A percentile compares a stretch with the other conserved stretches of the same genome.
phyloP scores from a whole-genome alignment of 1,140 invertebrate species.

The Tigriopus japonicus region DNA sequence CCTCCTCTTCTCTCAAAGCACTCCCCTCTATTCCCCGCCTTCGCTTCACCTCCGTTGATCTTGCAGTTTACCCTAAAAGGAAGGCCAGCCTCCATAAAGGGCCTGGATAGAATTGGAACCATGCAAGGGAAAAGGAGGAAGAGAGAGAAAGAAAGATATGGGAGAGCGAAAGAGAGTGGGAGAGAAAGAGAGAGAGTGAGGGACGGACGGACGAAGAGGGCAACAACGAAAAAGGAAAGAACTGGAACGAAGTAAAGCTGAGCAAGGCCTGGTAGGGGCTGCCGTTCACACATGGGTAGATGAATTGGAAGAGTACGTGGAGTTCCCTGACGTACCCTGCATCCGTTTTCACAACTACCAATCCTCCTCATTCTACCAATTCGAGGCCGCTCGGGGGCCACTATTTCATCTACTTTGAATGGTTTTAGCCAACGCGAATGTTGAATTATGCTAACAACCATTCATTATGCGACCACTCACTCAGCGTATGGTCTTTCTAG shows the following conservation, averaged over 20 bases:
- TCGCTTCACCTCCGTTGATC: background rate
- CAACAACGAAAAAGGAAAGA: background rate
- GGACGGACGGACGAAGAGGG: slow-evolving; percentile 3
- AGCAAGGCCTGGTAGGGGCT: background rate
- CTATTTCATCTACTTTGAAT: too few species aligned
- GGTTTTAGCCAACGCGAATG: too few species aligned
- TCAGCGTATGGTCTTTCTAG: too few species aligned
- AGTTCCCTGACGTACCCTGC: too few species aligned
- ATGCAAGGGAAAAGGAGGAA: slow-evolving; percentile 5
- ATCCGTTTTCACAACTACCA: too few species aligned
- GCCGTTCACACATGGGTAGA: slow-evolving; percentile 4
- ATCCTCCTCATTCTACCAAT: too few species aligned
- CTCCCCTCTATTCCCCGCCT: background rate
- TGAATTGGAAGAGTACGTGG: background rate
- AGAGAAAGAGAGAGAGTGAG: slow-evolving; percentile 4
- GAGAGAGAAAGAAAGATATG: background rate
- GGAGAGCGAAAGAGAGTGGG: too few species aligned
- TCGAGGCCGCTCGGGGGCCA: too few species aligned
- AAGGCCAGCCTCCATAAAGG: background rate
- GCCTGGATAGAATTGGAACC: background rate
- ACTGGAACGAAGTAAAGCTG: background rate
- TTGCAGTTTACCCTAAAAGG: background rate
- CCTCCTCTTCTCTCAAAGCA: background rate
- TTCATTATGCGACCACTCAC: too few species aligned
- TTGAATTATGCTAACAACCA: too few species aligned